Evolutionary conservation across 2,888 invertebrate species (phyloP), one percentile per base, ranked within the genome.

Genomic region (Flabesymbios commensalis): DNA sequence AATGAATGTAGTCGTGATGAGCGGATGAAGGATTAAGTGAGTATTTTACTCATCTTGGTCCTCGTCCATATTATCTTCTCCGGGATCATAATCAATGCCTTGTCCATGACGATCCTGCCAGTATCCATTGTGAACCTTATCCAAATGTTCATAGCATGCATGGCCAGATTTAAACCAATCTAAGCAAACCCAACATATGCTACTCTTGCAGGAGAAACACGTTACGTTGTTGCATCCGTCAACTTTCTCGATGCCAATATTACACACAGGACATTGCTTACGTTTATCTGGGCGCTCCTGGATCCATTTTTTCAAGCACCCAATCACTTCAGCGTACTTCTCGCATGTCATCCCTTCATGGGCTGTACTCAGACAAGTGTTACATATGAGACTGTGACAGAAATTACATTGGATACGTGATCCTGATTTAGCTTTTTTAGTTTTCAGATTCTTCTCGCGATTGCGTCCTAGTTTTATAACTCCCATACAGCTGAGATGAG

Each of bases 231-330:
- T 59, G 28, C 59, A 59, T 5, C 59, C 59, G 33, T 59, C 59
- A 31, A 45, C 24, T 45, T 59, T 59, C 59, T 59, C 59, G n/a
- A 59, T 59, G 28, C 59, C 59, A 43, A 45, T 59, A n/a, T 7
- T 4, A 24, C 59, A 59, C 4, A 24, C 45, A 24, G 54, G 53
- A 45, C 59, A 59, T 7, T 19, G n/a, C 45, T 54, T 59, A 14
- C 59, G 36, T 19, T 24, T 10, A 19, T 26, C 45, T 5, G 26
- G 3, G 19, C 33, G 22, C n/a, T 4, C 26, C 14, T 4, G 29
- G 39, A 59, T 57, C 59, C 59, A 59, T 5, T 4, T 22, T 14
- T 42, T 10, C 7, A 45, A 14, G 45, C n/a, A 17, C n/a, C 10
- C n/a, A 22, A 19, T 19, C 14, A 24, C 10, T 17, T 7, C 14